Percentiles rank a stretch among this genome's conserved stretches.
Conservation (phyloP, 2,797 vertebrate genomes). For the Tangara arthus region DNA sequence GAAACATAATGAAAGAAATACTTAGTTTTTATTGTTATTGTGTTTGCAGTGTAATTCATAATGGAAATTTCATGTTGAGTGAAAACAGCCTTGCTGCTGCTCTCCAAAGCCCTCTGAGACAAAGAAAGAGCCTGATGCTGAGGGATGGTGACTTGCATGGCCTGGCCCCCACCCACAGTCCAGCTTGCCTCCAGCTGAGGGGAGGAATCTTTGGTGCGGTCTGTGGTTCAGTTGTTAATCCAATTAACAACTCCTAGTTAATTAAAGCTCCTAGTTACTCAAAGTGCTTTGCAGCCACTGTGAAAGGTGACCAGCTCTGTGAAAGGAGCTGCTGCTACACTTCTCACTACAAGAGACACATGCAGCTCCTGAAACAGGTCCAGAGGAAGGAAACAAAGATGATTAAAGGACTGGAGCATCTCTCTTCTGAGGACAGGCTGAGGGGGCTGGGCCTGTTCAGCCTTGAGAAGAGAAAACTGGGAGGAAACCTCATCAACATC, state of each 20-base stretch:
- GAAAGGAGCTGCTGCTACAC: background rate
- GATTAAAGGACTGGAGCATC: background rate
- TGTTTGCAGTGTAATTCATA: background rate
- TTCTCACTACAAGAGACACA: background rate
- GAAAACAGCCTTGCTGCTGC: background rate
- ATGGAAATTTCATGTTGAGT: background rate
- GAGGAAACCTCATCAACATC: fast-evolving
- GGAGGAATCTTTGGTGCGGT: background rate
- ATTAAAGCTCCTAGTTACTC: background rate
- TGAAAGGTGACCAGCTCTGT: background rate
- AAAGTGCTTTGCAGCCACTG: background rate
- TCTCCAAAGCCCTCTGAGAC: background rate
- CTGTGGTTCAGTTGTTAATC: background rate
- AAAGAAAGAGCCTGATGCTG: background rate
- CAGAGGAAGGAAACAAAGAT: background rate
- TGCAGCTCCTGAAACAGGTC: background rate
- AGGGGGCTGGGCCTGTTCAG: background rate
- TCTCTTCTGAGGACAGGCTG: background rate
- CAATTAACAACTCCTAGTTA: too few relatives aligned
- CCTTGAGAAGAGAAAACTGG: fast-evolving
- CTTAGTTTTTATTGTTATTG: background rate
- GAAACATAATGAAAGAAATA: background rate
- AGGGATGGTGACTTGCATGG: background rate
- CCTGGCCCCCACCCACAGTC: background rate
- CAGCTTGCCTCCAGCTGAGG: background rate